Percentiles rank a stretch among this genome's conserved stretches.
Evolutionary conservation across 2,113 vertebrate species (phyloP).

Genomic region (Lycocorax pyrrhopterus): DNA sequence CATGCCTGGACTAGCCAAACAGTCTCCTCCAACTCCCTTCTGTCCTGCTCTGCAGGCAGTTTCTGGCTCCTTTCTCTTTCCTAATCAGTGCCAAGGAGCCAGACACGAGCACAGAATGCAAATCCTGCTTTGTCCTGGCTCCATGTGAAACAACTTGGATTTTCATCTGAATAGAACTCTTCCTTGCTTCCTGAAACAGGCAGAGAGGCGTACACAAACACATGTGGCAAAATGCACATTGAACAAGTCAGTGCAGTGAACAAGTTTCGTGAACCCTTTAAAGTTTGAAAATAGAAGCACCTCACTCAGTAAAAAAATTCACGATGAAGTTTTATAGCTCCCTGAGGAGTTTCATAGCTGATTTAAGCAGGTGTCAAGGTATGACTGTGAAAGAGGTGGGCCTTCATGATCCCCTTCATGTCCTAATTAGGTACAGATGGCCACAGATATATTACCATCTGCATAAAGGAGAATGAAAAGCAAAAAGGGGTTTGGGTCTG

Average conservation of each 20-base stretch:
- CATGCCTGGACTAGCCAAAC: neutral
- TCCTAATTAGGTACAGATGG: neutral
- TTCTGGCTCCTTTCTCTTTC: neutral
- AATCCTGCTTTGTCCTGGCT: neutral
- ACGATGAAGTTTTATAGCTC: neutral
- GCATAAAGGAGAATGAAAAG: neutral
- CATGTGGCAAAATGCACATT: neutral
- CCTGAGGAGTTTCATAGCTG: neutral
- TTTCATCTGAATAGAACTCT: neutral
- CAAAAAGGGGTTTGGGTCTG: neutral
- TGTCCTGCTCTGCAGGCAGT: neutral
- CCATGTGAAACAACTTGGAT: neutral
- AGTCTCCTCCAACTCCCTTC: neutral
- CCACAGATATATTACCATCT: neutral
- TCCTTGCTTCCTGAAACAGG: neutral
- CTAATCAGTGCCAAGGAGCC: neutral
- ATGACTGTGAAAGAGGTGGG: neutral
- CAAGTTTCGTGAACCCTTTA: neutral
- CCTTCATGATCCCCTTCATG: neutral
- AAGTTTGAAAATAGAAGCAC: neutral
- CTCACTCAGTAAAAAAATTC: neutral
- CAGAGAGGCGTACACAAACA: neutral
- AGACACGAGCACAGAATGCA: neutral
- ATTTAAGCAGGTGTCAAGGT: neutral
- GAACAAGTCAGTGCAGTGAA: neutral